A percentile compares a stretch with the other conserved stretches of the same genome.
Evolutionary conservation across 2,888 invertebrate genomes (phyloP).

Genomic region (Entomobrya proxima): DNA sequence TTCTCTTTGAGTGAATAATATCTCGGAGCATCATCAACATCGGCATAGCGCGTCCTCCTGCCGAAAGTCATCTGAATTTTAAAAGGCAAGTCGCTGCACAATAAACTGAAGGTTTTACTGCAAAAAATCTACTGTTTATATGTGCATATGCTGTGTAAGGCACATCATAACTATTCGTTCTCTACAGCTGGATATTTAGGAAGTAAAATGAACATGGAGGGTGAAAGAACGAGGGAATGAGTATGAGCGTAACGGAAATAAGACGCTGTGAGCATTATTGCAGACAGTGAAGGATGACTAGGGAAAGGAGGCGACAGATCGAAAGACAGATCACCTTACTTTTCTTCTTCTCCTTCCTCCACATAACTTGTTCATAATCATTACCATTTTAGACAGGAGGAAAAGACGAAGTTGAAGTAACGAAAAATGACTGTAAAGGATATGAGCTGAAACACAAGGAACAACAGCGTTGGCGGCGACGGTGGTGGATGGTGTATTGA

Average conservation of each 20-base stretch:
- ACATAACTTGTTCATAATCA: constrained; percentile 56
- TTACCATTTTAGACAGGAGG: constrained; percentile 61
- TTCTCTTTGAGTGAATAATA: constrained; percentile 37
- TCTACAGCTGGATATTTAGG: background rate
- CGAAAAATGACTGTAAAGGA: constrained; percentile 19
- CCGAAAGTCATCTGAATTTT: constrained; percentile 37
- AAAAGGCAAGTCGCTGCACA: constrained; percentile 16
- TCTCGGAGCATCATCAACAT: constrained; percentile 42
- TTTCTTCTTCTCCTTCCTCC: constrained; percentile 36
- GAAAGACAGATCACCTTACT: constrained; percentile 66
- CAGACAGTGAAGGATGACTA: constrained; percentile 58
- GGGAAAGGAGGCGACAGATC: constrained; percentile 64
- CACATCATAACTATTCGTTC: background rate
- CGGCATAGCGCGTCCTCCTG: background rate
- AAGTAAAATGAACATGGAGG: background rate
- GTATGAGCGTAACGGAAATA: constrained; percentile 54
- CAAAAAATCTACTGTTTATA: background rate
- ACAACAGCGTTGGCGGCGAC: background rate
- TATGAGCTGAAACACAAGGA: constrained; percentile 3
- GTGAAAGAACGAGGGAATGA: constrained; percentile 9
- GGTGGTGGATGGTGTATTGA: background rate
- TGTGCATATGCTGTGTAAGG: background rate
- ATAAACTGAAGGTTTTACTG: constrained; percentile 15
- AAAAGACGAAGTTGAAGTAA: constrained; percentile 29
- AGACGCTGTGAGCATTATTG: constrained; percentile 55